Percentiles rank a stretch among this genome's conserved stretches.
phyloP scores from a whole-genome alignment of 2,888 invertebrate genomes.

The Diachrysia chrysitis region DNA sequence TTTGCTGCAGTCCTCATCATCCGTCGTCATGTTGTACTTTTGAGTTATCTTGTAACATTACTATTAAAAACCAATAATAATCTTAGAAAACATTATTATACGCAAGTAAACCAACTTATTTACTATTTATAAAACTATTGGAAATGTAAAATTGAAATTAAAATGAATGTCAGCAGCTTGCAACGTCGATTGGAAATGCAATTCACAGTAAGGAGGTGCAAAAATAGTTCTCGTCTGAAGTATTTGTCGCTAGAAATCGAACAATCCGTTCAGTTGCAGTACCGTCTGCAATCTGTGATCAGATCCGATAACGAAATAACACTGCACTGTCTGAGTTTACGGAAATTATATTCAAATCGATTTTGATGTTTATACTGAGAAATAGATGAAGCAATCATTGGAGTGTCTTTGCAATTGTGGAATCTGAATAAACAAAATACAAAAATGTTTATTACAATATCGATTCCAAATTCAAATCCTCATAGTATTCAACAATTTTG shows the following conservation, averaged over 20 bases:
- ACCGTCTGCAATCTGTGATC: conserved; percentile 33
- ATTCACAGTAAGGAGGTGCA: conserved; percentile 35
- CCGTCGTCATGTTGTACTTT: too few species aligned
- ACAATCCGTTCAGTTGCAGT: conserved; percentile 42
- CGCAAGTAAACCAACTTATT: neutral
- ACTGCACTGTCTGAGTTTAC: conserved; percentile 11
- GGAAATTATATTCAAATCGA: conserved; percentile 3
- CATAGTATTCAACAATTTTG: too few species aligned
- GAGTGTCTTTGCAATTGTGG: too few species aligned
- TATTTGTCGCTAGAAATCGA: conserved; percentile 52
- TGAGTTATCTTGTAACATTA: too few species aligned
- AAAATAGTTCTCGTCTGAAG: conserved; percentile 32
- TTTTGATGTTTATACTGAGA: neutral
- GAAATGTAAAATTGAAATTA: conserved; percentile 5
- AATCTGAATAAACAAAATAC: too few species aligned
- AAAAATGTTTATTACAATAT: too few species aligned
- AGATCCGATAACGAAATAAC: conserved; percentile 38
- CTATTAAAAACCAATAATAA: too few species aligned
- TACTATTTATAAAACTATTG: neutral
- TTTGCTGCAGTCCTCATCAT: too few species aligned
- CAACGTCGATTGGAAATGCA: conserved; percentile 24
- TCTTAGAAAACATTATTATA: too few species aligned
- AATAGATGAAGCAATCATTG: neutral
- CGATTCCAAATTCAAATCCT: too few species aligned
- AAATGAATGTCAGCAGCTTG: conserved; percentile 12